Evolutionary conservation across 2,113 vertebrate genomes (phyloP).

Genomic region (Pionites leucogaster): DNA sequence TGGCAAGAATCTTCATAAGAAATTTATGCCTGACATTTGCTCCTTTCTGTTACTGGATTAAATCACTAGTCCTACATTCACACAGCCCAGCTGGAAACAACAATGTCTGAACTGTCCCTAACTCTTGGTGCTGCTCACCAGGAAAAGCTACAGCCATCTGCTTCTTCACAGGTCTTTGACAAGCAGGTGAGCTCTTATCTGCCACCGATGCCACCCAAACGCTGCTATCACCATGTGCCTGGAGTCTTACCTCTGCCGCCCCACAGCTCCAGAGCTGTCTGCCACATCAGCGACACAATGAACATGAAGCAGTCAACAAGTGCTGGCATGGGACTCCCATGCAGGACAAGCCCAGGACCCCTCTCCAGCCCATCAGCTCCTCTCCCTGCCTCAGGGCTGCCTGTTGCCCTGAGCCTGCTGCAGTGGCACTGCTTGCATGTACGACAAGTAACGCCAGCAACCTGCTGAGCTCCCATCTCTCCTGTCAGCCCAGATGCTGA

Average conservation of each 20-base stretch:
- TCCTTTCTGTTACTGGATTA: background rate
- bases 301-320: background rate
- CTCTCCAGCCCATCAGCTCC: background rate
- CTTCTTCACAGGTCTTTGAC: background rate
- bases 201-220: accelerated
- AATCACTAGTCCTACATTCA: background rate
- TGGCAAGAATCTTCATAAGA: background rate
- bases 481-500: background rate
- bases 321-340: background rate
- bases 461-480: accelerated
- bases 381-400: accelerated
- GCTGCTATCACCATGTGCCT: background rate
- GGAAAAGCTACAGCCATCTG: background rate
- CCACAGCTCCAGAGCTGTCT: background rate
- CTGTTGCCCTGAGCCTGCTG: background rate
- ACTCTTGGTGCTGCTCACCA: background rate
- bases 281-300: background rate
- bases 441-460: accelerated
- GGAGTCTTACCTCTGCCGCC: background rate
- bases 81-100: background rate
- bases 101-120: background rate
- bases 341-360: background rate
- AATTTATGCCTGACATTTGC: background rate
- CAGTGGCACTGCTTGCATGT: accelerated
- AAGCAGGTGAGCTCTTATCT: background rate